Evolutionary conservation across 23 tunicate genomes (phyloP), one percentile per base, ranked within the genome.

Genomic region (Phallusia fumigata): DNA sequence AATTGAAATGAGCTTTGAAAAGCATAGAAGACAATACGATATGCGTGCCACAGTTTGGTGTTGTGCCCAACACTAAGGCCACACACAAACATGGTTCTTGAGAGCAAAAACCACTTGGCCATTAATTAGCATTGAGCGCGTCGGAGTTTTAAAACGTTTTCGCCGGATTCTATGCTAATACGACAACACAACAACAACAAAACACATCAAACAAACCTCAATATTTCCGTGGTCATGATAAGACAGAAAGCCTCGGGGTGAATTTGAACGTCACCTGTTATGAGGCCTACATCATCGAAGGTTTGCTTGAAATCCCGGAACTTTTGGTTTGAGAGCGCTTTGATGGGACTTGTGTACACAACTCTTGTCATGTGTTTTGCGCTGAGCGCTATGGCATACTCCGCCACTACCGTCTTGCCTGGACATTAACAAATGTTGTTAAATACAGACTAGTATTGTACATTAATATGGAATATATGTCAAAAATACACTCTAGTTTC

Each of bases 361-460:
- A 96, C 99, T 76, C 93, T 81, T 30, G 99, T 96, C 99, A 96
- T 88, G 81, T 96, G 97, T 40, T 96, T 91, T 0, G 85, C 85
- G 21, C 97, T 69, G 28, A 96, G 88, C 0, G 99, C 99, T 21
- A 96, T 96, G 32, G 99, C 99, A 52, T 96, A 96, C 51, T 96
- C 99, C 0, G 99, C 99, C 0, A 96, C 99, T 18, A 96, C 99
- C 0, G 99, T 96, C 53, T 96, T 96, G 30, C 96, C 96, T 91
- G 77, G 0, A 52, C 35, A 47, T 16, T 11, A 31, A 35, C 31
- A 3, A 31, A 24, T n/a, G n/a, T n/a, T n/a, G 35, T 52, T 52
- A 53, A 36, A n/a, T 24, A 35, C n/a, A n/a, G n/a, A n/a, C n/a
- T n/a, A n/a, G n/a, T n/a, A n/a, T n/a, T n/a, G n/a, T n/a, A n/a